Evolutionary conservation across 2,888 invertebrate species (phyloP), one percentile per base, ranked within the genome.

Genomic region (Rugalucina vietnamica): DNA sequence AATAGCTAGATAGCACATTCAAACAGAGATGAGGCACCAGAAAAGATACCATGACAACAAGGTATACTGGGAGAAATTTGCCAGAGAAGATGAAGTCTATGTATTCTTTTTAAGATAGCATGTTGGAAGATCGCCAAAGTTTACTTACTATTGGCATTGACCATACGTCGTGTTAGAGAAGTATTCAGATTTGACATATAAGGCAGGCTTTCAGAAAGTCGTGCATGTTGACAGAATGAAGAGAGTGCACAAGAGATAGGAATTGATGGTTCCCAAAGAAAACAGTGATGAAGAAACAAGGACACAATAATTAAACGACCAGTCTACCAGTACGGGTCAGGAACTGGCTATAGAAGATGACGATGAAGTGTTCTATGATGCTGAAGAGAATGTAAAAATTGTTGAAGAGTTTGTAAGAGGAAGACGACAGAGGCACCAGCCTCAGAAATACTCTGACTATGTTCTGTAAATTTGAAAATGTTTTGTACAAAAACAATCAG

Each of bases 151-250:
- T 18, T 60, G 29, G 24, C 60, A 60, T 60, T 27, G 60, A 27
- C 60, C 60, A 5, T 60, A 60, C 29, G 60, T 29, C 27, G 60
- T 60, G 29, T 27, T 60, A 60, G 60, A 60, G 5, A 24, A 4
- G 18, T 60, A 60, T 60, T 60, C 60, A 29, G 60, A 60, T 29
- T 60, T 60, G 21, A 60, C 27, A 27, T 60, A 60, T 18, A 60
- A 60, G 60, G 27, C 60, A 24, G 60, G 60, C 24, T 60, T 60
- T 60, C 60, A 60, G 60, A 60, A 60, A 60, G 60, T 27, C 8
- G 60, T 60, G 10, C 60, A 60, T 60, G 60, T 60, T 60, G 60
- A 60, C 60, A 60, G 60, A 29, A 60, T 60, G 60, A 60, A 60
- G 29, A 5, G 29, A 29, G 29, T 8, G 29, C 21, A 60, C 29